Conservation (phyloP, 1,140 invertebrate genomes). For the Goniozus legneri region DNA sequence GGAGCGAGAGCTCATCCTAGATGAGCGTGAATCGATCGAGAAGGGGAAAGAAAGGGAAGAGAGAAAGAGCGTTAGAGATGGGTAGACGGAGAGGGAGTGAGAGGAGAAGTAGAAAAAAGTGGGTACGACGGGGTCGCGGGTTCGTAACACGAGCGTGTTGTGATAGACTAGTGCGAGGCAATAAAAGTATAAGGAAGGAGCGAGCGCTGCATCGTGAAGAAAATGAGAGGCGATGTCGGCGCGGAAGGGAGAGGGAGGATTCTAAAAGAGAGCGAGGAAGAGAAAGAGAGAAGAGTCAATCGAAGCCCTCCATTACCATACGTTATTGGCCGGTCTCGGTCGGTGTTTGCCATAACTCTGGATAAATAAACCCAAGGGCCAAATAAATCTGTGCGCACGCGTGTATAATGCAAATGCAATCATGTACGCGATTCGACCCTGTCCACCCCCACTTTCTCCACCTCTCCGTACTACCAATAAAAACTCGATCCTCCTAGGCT, state of each 20-base stretch:
- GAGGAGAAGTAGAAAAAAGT: constrained; percentile 8
- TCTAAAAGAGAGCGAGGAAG: constrained; percentile 11
- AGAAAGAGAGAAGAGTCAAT: constrained; percentile 38
- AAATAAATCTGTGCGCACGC: constrained; percentile 43
- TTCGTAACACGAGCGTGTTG: constrained; percentile 31
- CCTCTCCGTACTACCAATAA: too few relatives aligned
- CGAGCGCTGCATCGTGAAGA: background rate
- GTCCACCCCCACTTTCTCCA: too few relatives aligned
- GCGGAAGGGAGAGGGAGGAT: constrained; percentile 8
- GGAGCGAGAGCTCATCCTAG: background rate
- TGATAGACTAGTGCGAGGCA: constrained; percentile 28
- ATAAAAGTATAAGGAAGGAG: constrained; percentile 20
- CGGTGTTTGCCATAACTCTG: constrained; percentile 48
- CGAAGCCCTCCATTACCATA: constrained; percentile 44
- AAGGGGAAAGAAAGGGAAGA: background rate
- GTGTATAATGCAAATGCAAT: constrained; percentile 50
- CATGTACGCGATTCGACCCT: constrained; percentile 41
- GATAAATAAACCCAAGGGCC: constrained; percentile 44
- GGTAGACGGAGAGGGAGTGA: background rate
- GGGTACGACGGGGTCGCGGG: constrained; percentile 19
- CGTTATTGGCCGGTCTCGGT: constrained; percentile 43
- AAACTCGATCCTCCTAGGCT: too few relatives aligned
- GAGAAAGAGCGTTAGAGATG: background rate
- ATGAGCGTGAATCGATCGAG: background rate
- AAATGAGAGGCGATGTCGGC: too few relatives aligned